Evolutionary conservation across 2,797 vertebrate genomes (phyloP).

Genomic region (Fistularia commersonii): DNA sequence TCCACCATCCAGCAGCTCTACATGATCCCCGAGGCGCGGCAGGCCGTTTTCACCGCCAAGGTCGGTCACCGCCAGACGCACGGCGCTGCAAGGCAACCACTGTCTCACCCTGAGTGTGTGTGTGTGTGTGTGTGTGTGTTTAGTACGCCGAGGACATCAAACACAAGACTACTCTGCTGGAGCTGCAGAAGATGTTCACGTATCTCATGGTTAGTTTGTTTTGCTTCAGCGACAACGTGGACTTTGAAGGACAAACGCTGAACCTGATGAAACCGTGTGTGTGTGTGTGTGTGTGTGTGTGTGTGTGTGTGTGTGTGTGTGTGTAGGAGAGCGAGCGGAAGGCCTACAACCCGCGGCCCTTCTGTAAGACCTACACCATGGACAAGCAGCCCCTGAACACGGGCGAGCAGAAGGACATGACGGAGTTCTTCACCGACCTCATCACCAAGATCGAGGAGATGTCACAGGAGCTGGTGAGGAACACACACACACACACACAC

Average conservation of each 20-base stretch:
- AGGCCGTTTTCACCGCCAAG: slow-evolving; percentile 97
- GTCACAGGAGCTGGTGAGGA: slow-evolving; percentile 96
- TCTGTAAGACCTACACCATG: slow-evolving; percentile 99
- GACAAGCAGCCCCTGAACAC: slow-evolving; percentile 98
- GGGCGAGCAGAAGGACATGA: slow-evolving; percentile 99
- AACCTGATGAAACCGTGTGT: not conserved
- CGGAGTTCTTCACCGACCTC: slow-evolving; percentile 97
- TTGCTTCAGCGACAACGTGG: not conserved
- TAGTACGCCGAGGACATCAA: slow-evolving; percentile 98
- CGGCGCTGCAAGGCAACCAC: too few relatives aligned
- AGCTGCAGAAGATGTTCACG: slow-evolving; percentile 99
- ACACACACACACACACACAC: too few relatives aligned
- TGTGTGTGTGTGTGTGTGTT: slow-evolving; percentile 5
- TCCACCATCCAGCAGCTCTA: slow-evolving; percentile 98
- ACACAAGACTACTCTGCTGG: slow-evolving; percentile 95
- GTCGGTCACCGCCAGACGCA: slow-evolving; percentile 59
- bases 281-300: not conserved
- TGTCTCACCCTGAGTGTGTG: too few relatives aligned
- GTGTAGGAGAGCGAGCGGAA: slow-evolving; percentile 95
- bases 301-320: not conserved
- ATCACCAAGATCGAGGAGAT: slow-evolving; percentile 99
- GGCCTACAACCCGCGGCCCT: slow-evolving; percentile 94
- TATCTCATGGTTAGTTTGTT: slow-evolving; percentile 89
- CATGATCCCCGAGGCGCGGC: slow-evolving; percentile 97
- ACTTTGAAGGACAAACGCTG: not conserved